Conservation (phyloP, 2,797 vertebrate species). For the Atherinosoma microstoma region DNA sequence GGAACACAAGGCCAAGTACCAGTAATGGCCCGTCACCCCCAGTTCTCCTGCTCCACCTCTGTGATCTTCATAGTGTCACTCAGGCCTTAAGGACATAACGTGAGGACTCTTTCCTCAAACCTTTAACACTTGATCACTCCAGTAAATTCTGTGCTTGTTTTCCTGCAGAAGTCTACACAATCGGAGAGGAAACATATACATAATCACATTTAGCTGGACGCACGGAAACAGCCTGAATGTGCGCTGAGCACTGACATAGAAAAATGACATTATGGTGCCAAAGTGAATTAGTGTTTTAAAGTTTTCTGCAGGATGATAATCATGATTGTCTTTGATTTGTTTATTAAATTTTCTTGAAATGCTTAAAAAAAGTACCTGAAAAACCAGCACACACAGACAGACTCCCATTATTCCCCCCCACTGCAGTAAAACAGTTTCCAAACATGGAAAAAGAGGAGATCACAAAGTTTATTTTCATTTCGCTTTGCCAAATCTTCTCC, state of each 20-base stretch:
- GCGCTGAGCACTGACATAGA: conserved; percentile 21
- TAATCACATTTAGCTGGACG: conserved; percentile 35
- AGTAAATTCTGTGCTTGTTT: conserved; percentile 46
- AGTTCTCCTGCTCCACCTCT: conserved; percentile 21
- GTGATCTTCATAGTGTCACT: conserved; percentile 28
- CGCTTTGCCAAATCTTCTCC: conserved; percentile 60
- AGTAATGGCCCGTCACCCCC: conserved; percentile 44
- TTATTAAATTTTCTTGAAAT: conserved; percentile 16
- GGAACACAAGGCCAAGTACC: conserved; percentile 37
- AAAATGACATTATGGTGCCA: conserved; percentile 28
- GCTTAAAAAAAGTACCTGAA: conserved; percentile 13
- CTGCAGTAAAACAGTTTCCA: conserved; percentile 38
- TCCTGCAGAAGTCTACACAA: conserved; percentile 42
- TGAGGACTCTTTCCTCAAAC: conserved; percentile 31
- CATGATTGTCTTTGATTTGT: conserved; percentile 22
- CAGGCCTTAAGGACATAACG: conserved; percentile 1
- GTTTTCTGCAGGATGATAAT: conserved; percentile 17
- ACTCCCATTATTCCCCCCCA: conserved; percentile 19
- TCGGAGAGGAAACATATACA: conserved; percentile 28
- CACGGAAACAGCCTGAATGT: conserved; percentile 14
- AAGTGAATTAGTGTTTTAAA: conserved; percentile 32
- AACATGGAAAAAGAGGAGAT: conserved; percentile 52
- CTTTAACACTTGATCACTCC: conserved; percentile 27
- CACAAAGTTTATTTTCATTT: conserved; percentile 70
- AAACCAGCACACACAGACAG: not conserved